These are phyloP conservation scores for Bufo bufo DNA, from an alignment of 2,113 vertebrate genomes.

Conservation along the genomic window DNA sequence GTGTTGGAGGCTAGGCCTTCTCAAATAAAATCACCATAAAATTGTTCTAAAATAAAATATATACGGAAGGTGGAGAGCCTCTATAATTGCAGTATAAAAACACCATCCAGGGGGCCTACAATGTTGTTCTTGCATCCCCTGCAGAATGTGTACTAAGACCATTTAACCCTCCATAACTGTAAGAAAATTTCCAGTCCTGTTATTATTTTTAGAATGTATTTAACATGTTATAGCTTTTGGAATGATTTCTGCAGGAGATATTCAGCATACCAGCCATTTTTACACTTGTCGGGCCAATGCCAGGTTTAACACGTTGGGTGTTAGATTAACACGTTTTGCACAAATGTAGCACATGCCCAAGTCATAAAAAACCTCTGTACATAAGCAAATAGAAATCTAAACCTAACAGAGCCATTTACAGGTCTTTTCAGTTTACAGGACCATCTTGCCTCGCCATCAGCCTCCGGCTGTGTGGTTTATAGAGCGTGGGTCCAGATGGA, in stretches of 20 bases:
- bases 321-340: not conserved
- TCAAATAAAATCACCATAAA: too few species aligned
- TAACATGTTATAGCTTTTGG: not conserved
- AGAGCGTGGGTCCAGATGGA: not conserved
- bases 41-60: too few species aligned
- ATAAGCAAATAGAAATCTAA: slow-evolving; percentile 29
- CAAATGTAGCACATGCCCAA: not conserved
- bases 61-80: too few species aligned
- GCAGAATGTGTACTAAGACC: not conserved
- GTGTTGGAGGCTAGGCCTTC: too few species aligned
- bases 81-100: too few species aligned
- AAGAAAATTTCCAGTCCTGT: not conserved
- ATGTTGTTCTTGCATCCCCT: too few species aligned
- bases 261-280: not conserved
- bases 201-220: not conserved
- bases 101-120: too few species aligned
- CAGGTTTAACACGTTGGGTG: slow-evolving; percentile 49
- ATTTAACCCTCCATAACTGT: not conserved
- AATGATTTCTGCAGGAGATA: not conserved
- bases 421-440: not conserved
- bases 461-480: not conserved
- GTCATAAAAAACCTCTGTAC: slow-evolving; percentile 20
- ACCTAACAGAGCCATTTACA: slow-evolving; percentile 18
- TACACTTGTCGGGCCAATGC: not conserved
- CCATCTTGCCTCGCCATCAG: not conserved